Evolutionary conservation across 2,888 invertebrate genomes (phyloP).

Genomic region (Eristalis pertinax): DNA sequence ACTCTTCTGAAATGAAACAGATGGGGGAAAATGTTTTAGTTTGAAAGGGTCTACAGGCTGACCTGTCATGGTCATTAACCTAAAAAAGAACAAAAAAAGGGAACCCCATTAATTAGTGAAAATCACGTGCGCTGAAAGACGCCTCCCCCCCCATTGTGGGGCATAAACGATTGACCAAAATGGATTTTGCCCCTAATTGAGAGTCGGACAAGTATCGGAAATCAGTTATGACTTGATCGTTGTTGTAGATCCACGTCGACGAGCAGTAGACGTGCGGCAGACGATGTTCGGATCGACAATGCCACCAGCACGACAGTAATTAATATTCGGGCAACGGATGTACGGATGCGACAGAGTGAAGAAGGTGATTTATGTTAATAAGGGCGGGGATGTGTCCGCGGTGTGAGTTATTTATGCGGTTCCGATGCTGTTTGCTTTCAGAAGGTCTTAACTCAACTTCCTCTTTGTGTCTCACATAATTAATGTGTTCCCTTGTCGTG

Average conservation of each 20-base stretch:
- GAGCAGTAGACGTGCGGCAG: slow-evolving; percentile 40
- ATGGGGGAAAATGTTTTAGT: not conserved
- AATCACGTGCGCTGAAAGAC: not conserved
- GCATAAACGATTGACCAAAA: slow-evolving; percentile 20
- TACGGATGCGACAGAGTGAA: slow-evolving; percentile 43
- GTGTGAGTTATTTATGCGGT: slow-evolving; percentile 64
- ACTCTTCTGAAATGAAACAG: slow-evolving; percentile 36
- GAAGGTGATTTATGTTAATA: slow-evolving; percentile 71
- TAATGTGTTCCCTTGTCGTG: slow-evolving; percentile 26
- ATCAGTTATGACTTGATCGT: slow-evolving; percentile 5
- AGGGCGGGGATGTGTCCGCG: slow-evolving; percentile 55
- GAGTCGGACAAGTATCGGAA: slow-evolving; percentile 49
- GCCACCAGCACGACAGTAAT: slow-evolving; percentile 39
- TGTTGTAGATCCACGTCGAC: slow-evolving; percentile 12
- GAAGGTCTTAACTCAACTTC: slow-evolving; percentile 43
- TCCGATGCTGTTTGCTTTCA: slow-evolving; percentile 43
- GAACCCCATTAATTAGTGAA: not conserved
- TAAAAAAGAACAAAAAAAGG: slow-evolving; percentile 5
- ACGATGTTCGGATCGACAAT: not conserved
- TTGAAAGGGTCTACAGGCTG: not conserved
- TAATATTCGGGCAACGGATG: slow-evolving; percentile 67
- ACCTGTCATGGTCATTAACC: slow-evolving; percentile 32
- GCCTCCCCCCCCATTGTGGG: not conserved
- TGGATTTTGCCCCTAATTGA: slow-evolving; percentile 26
- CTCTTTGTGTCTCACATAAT: slow-evolving; percentile 66